Evolutionary conservation across 2,113 vertebrate genomes (phyloP).

Genomic region (Varanus komodoensis): DNA sequence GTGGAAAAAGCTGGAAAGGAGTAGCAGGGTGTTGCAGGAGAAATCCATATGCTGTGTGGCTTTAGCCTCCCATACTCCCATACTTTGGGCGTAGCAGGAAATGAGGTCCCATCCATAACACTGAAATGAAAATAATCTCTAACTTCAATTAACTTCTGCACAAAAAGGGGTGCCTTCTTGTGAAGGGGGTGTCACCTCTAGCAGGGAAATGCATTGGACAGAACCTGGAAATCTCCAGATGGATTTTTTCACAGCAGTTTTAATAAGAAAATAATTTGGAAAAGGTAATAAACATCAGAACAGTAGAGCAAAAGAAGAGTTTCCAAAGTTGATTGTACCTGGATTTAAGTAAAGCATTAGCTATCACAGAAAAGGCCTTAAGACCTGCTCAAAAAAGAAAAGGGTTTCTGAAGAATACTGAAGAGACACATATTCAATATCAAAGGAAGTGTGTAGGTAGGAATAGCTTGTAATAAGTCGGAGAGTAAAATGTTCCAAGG

Average conservation of each 20-base stretch:
- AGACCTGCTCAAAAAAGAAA: constrained; percentile 26
- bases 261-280: not conserved
- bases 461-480: constrained; percentile 40
- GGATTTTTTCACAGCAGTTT: not conserved
- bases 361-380: constrained; percentile 20
- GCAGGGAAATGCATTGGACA: no score
- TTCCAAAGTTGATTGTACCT: not conserved
- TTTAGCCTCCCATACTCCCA: no score
- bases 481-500: constrained; percentile 16
- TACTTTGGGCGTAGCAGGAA: no score
- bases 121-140: no score
- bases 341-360: not conserved
- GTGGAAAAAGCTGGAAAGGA: no score
- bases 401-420: constrained; percentile 28
- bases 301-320: not conserved
- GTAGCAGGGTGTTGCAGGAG: no score
- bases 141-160: no score
- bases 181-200: no score
- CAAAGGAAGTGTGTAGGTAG: constrained; percentile 43
- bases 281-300: not conserved
- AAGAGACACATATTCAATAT: constrained; percentile 45
- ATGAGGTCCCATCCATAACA: no score
- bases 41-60: no score
- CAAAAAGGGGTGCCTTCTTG: no score
- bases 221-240: not conserved